These are phyloP conservation scores for Mesocentrotus franciscanus DNA, from an alignment of 53 echinoderm and acorn worm species.

Conservation along the genomic window DNA sequence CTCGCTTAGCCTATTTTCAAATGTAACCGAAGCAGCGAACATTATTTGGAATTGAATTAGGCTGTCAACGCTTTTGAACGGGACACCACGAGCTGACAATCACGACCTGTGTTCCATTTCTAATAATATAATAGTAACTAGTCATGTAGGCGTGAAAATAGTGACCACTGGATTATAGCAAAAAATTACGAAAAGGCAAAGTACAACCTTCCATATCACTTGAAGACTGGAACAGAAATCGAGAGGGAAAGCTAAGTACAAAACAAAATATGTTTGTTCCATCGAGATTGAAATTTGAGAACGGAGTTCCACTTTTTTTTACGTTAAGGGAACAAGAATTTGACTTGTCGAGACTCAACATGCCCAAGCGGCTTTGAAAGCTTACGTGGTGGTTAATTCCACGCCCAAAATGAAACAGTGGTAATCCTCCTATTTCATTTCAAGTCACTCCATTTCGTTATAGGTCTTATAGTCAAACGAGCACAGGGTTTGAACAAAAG, in stretches of 20 bases:
- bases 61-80: conserved; percentile 12
- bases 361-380: not conserved
- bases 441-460: conserved; percentile 30
- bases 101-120: conserved; percentile 5
- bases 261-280: conserved; percentile 41
- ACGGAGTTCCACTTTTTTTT: not conserved
- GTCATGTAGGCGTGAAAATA: not conserved
- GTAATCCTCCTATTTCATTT: conserved; percentile 45
- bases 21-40: conserved; percentile 19
- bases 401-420: conserved; percentile 15
- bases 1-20: conserved; percentile 45
- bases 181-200: not conserved
- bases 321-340: not conserved
- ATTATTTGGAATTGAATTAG: conserved; percentile 45
- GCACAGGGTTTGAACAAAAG: not conserved
- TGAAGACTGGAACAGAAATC: not conserved
- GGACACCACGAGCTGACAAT: conserved; percentile 24
- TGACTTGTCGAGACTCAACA: not conserved
- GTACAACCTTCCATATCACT: not conserved
- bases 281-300: not conserved
- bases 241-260: not conserved
- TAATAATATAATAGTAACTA: not conserved
- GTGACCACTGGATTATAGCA: not conserved
- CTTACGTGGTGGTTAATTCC: conserved; percentile 30
- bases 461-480: not conserved